Evolutionary conservation across 1,140 invertebrate species (phyloP).

Genomic region (Drosophila chauvacae): DNA sequence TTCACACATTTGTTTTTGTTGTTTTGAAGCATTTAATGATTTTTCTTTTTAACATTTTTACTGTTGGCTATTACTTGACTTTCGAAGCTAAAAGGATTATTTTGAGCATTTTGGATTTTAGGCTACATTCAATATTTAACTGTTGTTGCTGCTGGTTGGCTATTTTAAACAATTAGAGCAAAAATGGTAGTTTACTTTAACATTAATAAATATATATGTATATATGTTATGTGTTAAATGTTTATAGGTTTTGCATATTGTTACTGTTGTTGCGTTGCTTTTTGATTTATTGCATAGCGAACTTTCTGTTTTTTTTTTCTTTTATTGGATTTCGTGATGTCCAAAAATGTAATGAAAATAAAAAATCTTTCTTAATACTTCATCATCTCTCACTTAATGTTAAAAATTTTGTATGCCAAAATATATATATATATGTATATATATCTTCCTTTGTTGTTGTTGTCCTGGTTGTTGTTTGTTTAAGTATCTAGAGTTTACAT

Average conservation of each 20-base stretch:
- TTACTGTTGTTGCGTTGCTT: conserved; percentile 51
- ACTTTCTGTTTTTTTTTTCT: conserved; percentile 31
- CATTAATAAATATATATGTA: conserved; percentile 59
- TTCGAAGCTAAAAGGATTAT: conserved; percentile 77
- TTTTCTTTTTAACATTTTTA: conserved; percentile 73
- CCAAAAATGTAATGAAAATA: conserved; percentile 55
- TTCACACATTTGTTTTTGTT: not conserved
- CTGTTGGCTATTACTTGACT: conserved; percentile 74
- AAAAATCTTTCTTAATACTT: conserved; percentile 28
- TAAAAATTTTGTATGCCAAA: conserved; percentile 83
- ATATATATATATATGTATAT: conserved; percentile 59
- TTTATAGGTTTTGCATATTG: conserved; percentile 54
- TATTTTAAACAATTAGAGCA: conserved; percentile 64
- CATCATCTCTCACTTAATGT: conserved; percentile 42
- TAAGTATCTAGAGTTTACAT: conserved; percentile 63
- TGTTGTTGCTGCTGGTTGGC: conserved; percentile 49
- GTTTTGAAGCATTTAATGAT: conserved; percentile 60
- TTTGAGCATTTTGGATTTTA: conserved; percentile 67
- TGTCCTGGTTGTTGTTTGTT: conserved; percentile 25
- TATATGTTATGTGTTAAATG: conserved; percentile 13
- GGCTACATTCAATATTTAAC: conserved; percentile 66
- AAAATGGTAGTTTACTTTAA: conserved; percentile 52
- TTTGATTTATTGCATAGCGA: conserved; percentile 65
- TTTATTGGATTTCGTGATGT: conserved; percentile 51
- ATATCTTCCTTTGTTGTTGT: conserved; percentile 29